phyloP scores from a whole-genome alignment of 2,797 vertebrate genomes.

The Danio kyathit region DNA sequence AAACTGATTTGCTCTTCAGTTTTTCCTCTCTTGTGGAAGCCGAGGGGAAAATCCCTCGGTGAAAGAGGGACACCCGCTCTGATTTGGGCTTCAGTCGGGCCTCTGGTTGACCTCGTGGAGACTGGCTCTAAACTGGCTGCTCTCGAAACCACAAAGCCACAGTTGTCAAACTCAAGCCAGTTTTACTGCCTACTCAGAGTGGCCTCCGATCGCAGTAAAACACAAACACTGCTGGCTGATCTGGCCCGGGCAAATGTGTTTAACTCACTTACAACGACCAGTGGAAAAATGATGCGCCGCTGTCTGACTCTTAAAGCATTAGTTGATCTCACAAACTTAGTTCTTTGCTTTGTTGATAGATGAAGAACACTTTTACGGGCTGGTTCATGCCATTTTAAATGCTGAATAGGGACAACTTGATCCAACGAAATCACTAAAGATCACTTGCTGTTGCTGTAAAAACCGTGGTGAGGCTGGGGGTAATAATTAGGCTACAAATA shows the following conservation, averaged over 20 bases:
- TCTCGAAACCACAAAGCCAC: constrained; percentile 60
- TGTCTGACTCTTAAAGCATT: not conserved
- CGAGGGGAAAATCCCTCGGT: constrained; percentile 50
- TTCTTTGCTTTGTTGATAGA: no score
- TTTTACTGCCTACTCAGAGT: constrained; percentile 46
- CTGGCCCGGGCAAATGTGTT: constrained; percentile 32
- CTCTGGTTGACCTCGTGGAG: constrained; percentile 38
- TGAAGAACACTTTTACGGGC: no score
- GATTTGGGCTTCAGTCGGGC: constrained; percentile 43
- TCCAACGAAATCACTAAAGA: no score
- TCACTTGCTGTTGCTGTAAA: no score
- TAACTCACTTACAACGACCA: constrained; percentile 10
- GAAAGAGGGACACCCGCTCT: constrained; percentile 45
- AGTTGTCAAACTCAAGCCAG: constrained; percentile 49
- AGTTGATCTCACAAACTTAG: no score
- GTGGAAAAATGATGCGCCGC: constrained; percentile 16
- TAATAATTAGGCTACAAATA: no score
- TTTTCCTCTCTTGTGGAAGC: constrained; percentile 52
- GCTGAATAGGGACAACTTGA: no score
- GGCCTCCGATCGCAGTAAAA: constrained; percentile 41
- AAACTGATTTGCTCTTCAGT: constrained; percentile 53
- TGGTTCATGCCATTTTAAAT: no score
- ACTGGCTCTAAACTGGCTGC: constrained; percentile 42
- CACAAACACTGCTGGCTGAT: constrained; percentile 43
- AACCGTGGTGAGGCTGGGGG: no score